Percentiles rank a stretch among this genome's conserved stretches.
Conservation (phyloP, 2,113 vertebrate genomes). For the Amblyornis subalaris region DNA sequence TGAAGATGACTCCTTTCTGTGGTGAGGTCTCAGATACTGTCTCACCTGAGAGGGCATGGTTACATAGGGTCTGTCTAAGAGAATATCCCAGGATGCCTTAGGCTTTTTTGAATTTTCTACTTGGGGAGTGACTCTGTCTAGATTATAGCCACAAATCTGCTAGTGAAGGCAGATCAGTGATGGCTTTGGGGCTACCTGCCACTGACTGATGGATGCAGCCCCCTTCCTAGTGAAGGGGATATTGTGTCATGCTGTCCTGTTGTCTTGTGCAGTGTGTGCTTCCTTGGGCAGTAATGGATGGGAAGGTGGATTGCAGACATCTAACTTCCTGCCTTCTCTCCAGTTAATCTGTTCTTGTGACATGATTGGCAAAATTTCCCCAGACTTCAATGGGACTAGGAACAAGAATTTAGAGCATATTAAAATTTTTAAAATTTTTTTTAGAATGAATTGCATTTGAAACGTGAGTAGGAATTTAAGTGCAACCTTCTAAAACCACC, state of each 20-base stretch:
- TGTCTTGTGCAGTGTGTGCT: background rate
- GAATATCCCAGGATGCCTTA: background rate
- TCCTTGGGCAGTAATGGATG: background rate
- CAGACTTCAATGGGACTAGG: background rate
- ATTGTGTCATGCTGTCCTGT: background rate
- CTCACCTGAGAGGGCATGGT: background rate
- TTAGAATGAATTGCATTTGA: background rate
- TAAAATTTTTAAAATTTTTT: background rate
- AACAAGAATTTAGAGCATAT: background rate
- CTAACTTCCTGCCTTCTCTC: background rate
- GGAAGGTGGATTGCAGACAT: background rate
- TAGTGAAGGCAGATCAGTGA: background rate
- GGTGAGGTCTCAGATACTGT: background rate
- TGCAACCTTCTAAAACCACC: background rate
- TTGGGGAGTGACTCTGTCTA: background rate
- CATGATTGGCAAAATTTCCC: background rate
- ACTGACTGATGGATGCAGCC: background rate
- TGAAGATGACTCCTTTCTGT: background rate
- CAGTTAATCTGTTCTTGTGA: background rate
- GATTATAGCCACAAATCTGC: background rate
- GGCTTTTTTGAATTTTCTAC: background rate
- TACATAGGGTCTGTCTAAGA: background rate
- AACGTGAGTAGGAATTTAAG: background rate
- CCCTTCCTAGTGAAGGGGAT: background rate
- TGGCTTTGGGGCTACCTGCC: background rate